phyloP scores from a whole-genome alignment of 1,140 invertebrate species.

The Anastrepha obliqua region DNA sequence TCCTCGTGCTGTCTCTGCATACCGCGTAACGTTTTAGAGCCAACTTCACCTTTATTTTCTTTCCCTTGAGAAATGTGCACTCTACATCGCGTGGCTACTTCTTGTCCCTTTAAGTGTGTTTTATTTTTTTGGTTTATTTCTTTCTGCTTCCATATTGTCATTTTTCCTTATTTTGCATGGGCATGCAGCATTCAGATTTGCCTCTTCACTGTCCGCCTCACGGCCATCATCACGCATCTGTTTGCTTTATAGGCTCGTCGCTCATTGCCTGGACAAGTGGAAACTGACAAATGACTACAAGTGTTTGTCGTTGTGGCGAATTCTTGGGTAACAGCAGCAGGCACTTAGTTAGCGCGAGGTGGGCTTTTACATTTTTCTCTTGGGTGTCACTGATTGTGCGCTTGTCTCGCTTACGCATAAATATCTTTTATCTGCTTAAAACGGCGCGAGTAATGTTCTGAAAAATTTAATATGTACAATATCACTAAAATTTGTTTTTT shows the following conservation, averaged over 20 bases:
- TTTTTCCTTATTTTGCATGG: too few species aligned
- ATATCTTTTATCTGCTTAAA: conserved; percentile 18
- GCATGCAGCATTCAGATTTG: too few species aligned
- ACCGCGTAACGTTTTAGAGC: not conserved
- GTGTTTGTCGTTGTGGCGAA: conserved; percentile 9
- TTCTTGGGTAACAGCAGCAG: not conserved
- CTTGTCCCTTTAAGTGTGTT: not conserved
- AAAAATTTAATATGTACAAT: conserved; percentile 6
- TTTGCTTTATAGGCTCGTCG: not conserved
- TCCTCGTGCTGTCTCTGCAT: not conserved
- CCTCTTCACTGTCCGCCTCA: too few species aligned
- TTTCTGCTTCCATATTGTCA: not conserved
- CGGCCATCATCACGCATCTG: not conserved
- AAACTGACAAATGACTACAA: conserved; percentile 45
- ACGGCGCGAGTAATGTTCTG: conserved; percentile 6
- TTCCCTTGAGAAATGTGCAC: not conserved
- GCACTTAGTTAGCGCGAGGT: not conserved
- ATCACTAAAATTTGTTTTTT: not conserved
- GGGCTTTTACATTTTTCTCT: not conserved
- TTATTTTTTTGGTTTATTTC: not conserved
- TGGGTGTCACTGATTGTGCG: not conserved
- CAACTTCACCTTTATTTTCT: not conserved
- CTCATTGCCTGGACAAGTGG: not conserved
- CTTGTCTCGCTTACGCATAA: not conserved
- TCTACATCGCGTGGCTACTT: not conserved